phyloP scores from a whole-genome alignment of 2,797 vertebrate genomes.

The Trachops cirrhosus region DNA sequence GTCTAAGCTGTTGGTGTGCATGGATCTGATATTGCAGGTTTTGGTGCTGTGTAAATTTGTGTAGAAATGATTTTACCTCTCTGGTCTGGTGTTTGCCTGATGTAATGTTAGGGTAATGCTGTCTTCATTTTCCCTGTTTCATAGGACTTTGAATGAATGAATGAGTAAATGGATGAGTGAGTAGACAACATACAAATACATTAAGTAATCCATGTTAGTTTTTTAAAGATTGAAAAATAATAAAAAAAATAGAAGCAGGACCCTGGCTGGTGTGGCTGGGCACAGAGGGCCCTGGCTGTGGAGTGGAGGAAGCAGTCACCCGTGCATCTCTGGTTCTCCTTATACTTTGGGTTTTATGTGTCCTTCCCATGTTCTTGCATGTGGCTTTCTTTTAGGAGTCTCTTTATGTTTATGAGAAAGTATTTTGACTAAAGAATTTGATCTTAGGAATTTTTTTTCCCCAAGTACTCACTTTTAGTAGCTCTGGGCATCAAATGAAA shows the following conservation, averaged over 20 bases:
- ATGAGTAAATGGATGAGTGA: neutral
- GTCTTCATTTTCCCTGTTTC: neutral
- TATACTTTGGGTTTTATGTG: neutral
- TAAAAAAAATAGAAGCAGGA: neutral
- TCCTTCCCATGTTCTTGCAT: neutral
- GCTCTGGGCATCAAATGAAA: neutral
- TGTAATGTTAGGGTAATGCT: neutral
- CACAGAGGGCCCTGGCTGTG: fast-evolving
- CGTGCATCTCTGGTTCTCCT: neutral
- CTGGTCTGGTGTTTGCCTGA: neutral
- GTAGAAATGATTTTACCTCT: neutral
- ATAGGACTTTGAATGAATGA: neutral
- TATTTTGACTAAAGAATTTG: neutral
- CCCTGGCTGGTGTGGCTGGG: neutral
- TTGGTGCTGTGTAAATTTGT: neutral
- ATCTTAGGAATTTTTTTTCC: neutral
- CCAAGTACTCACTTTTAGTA: neutral
- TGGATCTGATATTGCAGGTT: neutral
- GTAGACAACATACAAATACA: neutral
- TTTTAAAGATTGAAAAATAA: neutral
- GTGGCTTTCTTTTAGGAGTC: neutral
- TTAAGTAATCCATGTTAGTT: neutral
- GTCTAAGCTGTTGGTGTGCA: fast-evolving
- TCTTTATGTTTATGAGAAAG: neutral
- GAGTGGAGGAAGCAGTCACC: no score